phyloP scores from a whole-genome alignment of 2,797 vertebrate genomes.

The Bufotes viridis region DNA sequence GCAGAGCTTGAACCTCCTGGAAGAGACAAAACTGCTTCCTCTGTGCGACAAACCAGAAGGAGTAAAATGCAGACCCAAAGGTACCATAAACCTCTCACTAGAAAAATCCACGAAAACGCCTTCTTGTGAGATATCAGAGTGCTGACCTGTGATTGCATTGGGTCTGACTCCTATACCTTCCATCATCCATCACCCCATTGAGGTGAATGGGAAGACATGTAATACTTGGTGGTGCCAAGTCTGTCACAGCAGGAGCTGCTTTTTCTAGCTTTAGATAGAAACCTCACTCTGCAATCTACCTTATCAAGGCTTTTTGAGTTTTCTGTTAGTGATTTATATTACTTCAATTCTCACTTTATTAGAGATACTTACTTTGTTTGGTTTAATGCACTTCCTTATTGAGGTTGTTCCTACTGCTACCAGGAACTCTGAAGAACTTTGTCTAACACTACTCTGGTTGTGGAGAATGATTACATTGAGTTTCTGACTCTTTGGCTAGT shows the following conservation, averaged over 20 bases:
- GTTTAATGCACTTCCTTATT: no score
- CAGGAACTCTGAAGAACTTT: no score
- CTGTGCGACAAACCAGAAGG: slow-evolving; percentile 87
- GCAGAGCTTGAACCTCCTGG: slow-evolving; percentile 84
- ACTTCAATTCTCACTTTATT: no score
- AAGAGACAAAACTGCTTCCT: slow-evolving; percentile 74
- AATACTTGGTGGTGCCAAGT: neutral
- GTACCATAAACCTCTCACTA: neutral
- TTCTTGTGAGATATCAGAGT: neutral
- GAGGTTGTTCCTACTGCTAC: neutral
- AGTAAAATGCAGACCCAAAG: slow-evolving; percentile 77
- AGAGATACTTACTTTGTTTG: no score
- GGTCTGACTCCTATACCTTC: neutral
- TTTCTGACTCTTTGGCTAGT: neutral
- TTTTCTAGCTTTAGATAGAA: neutral
- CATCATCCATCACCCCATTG: neutral
- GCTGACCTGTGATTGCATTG: neutral
- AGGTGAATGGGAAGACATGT: neutral
- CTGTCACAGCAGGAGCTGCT: neutral
- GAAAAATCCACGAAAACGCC: no score
- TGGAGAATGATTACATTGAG: neutral
- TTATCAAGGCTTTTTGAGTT: no score
- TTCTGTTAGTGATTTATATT: no score
- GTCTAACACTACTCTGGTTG: neutral
- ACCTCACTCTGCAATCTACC: neutral